phyloP scores from a whole-genome alignment of 1,140 invertebrate species.

The Vanessa atalanta region DNA sequence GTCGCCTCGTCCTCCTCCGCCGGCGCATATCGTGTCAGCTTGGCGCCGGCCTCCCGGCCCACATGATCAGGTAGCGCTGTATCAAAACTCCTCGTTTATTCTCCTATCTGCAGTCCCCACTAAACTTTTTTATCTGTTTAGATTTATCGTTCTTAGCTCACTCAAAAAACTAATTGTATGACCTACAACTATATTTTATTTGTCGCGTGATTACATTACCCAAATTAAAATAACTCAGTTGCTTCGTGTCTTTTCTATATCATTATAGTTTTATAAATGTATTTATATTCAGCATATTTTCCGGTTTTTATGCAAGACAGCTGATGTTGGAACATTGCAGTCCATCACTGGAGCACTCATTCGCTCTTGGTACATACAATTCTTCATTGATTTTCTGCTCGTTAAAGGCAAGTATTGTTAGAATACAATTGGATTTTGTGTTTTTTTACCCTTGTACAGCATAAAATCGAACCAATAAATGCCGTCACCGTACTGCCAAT shows the following conservation, averaged over 20 bases:
- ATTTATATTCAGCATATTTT: constrained; percentile 3
- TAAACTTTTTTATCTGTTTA: constrained; percentile 12
- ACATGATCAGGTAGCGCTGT: constrained; percentile 80
- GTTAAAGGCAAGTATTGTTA: background rate
- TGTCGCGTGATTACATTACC: background rate
- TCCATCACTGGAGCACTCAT: background rate
- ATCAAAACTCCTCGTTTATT: constrained; percentile 73
- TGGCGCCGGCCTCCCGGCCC: constrained; percentile 80
- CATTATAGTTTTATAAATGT: background rate
- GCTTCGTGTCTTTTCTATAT: background rate
- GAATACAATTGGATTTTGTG: background rate
- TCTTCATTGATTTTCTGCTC: background rate
- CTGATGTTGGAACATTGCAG: background rate
- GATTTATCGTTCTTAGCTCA: background rate
- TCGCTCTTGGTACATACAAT: background rate
- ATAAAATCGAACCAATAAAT: constrained; percentile 57
- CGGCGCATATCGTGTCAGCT: constrained; percentile 82
- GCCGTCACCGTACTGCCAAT: constrained; percentile 64
- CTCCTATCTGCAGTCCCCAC: constrained; percentile 28
- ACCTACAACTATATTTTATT: background rate
- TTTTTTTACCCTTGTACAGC: constrained; percentile 34
- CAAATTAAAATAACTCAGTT: background rate
- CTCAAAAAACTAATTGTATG: background rate
- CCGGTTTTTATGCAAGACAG: background rate
- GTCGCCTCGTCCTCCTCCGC: constrained; percentile 91